A percentile compares a stretch with the other conserved stretches of the same genome.
Conservation (phyloP, 2,888 invertebrate species). For the Cheilosia grossa region DNA sequence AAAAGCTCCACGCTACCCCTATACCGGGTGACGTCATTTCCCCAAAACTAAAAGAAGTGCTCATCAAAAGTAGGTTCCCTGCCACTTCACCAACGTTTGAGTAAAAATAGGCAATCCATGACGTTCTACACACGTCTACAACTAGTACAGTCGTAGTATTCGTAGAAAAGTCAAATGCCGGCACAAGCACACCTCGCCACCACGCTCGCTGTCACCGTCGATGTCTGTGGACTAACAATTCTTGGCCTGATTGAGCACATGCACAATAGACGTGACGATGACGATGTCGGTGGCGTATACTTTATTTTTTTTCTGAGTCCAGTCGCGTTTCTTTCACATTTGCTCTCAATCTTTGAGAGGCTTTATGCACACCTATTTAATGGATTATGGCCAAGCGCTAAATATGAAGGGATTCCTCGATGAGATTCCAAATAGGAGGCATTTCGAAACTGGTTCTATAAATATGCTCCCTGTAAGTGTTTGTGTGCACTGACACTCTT, state of each 20-base stretch:
- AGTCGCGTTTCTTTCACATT: background rate
- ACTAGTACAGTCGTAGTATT: slow-evolving; percentile 24
- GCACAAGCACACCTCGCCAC: slow-evolving; percentile 24
- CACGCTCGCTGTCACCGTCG: background rate
- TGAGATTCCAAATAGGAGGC: slow-evolving; percentile 26
- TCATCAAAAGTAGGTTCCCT: background rate
- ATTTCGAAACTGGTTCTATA: slow-evolving; percentile 27
- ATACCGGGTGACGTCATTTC: slow-evolving; percentile 5
- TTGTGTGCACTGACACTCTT: background rate
- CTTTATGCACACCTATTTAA: slow-evolving; percentile 27
- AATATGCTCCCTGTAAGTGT: background rate
- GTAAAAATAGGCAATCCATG: slow-evolving; percentile 51
- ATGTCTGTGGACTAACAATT: slow-evolving; percentile 11
- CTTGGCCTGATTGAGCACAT: slow-evolving; percentile 48
- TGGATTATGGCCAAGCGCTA: slow-evolving; percentile 39
- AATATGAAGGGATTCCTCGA: slow-evolving; percentile 13
- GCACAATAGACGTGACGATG: slow-evolving; percentile 27
- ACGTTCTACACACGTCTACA: slow-evolving; percentile 54
- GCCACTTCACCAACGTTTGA: slow-evolving; percentile 43
- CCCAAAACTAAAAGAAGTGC: background rate
- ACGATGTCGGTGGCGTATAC: slow-evolving; percentile 41
- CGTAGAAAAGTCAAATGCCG: slow-evolving; percentile 57
- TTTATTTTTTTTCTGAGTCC: slow-evolving; percentile 9
- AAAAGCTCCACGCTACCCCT: slow-evolving; percentile 27
- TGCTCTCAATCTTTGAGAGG: slow-evolving; percentile 2